Percentiles rank a stretch among this genome's conserved stretches.
Evolutionary conservation across 2,113 vertebrate genomes (phyloP).

Genomic region (Raja brachyura): DNA sequence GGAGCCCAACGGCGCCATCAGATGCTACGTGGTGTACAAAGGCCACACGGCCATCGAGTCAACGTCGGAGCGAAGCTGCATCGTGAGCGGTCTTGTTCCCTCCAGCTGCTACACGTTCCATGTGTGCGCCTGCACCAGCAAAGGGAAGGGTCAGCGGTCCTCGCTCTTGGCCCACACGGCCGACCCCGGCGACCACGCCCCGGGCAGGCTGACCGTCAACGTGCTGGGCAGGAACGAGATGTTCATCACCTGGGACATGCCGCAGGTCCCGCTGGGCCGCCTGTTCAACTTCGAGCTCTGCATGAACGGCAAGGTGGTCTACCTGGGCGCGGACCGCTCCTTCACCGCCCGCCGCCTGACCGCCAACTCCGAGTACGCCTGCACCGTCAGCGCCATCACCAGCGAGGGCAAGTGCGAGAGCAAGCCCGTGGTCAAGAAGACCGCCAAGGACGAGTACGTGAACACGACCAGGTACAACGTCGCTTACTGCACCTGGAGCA

Average conservation of each 20-base stretch:
- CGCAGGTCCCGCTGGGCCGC: conserved; percentile 44
- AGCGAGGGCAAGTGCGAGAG: conserved; percentile 49
- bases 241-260: conserved; percentile 48
- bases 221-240: conserved; percentile 50
- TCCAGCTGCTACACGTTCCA: conserved; percentile 42
- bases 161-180: conserved; percentile 41
- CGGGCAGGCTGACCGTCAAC: conserved; percentile 42
- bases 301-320: conserved; percentile 48
- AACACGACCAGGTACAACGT: conserved; percentile 43
- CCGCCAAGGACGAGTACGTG: conserved; percentile 44
- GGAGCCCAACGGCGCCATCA: conserved; percentile 33
- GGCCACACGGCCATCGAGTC: conserved; percentile 42
- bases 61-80: conserved; percentile 43
- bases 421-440: conserved; percentile 48
- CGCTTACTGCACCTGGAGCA: not conserved
- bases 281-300: conserved; percentile 52
- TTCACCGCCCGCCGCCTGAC: conserved; percentile 45
- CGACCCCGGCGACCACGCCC: conserved; percentile 46
- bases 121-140: conserved; percentile 43
- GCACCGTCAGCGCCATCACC: conserved; percentile 49
- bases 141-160: conserved; percentile 37
- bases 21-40: conserved; percentile 44
- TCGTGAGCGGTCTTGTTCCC: conserved; percentile 45
- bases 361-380: conserved; percentile 47
- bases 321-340: conserved; percentile 45